Evolutionary conservation across 1,140 invertebrate species (phyloP).

Genomic region (Drosophila setifemur): DNA sequence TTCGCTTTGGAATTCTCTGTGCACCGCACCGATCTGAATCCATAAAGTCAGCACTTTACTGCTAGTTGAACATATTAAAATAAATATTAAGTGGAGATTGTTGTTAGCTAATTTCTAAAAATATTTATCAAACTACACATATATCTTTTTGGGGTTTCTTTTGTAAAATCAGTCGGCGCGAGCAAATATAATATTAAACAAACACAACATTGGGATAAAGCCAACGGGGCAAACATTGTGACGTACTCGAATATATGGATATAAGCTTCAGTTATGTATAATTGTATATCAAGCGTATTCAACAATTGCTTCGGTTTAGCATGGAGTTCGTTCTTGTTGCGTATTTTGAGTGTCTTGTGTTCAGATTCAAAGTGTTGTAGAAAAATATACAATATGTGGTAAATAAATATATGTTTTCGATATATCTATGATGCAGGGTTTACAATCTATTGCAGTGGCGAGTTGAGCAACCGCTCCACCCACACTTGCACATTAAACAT

Average conservation of each 20-base stretch:
- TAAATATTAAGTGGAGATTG: slow-evolving; percentile 54
- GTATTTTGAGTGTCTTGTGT: slow-evolving; percentile 59
- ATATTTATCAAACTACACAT: slow-evolving; percentile 42
- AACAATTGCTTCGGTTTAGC: slow-evolving; percentile 70
- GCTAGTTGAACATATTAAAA: slow-evolving; percentile 32
- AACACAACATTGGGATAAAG: slow-evolving; percentile 41
- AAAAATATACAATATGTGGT: slow-evolving; percentile 67
- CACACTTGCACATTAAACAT: slow-evolving; percentile 45
- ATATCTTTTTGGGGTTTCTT: slow-evolving; percentile 33
- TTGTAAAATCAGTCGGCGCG: slow-evolving; percentile 56
- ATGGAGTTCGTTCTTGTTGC: slow-evolving; percentile 36
- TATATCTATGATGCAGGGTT: slow-evolving; percentile 35
- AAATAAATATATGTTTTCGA: slow-evolving; percentile 50
- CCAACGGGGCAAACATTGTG: slow-evolving; percentile 6
- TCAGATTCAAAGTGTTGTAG: slow-evolving; percentile 70
- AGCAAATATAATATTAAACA: slow-evolving; percentile 43
- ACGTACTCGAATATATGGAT: slow-evolving; percentile 29
- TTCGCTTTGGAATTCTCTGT: not conserved
- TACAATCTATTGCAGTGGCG: slow-evolving; percentile 35
- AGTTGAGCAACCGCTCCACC: slow-evolving; percentile 10
- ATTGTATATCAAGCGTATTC: slow-evolving; percentile 69
- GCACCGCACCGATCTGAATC: slow-evolving; percentile 33
- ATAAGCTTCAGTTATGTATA: slow-evolving; percentile 41
- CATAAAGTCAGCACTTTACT: slow-evolving; percentile 26
- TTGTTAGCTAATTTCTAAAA: slow-evolving; percentile 51